phyloP scores from a whole-genome alignment of 2,797 vertebrate genomes.

The Antennarius maculatus region DNA sequence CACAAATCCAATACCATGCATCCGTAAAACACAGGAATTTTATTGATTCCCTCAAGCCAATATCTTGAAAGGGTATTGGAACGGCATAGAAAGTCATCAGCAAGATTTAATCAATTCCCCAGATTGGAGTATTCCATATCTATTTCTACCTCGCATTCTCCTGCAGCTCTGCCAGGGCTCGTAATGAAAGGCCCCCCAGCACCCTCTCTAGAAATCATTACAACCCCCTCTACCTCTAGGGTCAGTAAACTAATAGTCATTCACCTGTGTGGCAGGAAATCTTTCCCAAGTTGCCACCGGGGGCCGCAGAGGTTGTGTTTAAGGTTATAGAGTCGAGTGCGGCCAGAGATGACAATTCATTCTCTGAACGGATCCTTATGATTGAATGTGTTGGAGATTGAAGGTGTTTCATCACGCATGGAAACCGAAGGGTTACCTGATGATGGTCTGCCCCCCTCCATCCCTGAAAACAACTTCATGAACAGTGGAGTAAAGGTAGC shows the following conservation, averaged over 20 bases:
- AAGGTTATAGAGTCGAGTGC: slow-evolving; percentile 72
- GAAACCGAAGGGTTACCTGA: slow-evolving; percentile 24
- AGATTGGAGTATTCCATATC: slow-evolving; percentile 61
- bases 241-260: slow-evolving; percentile 83
- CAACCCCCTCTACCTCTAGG: slow-evolving; percentile 72
- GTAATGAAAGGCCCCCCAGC: slow-evolving; percentile 74
- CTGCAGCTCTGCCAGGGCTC: slow-evolving; percentile 45
- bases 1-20: background rate
- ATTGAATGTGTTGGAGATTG: slow-evolving; percentile 41
- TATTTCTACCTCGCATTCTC: slow-evolving; percentile 54
- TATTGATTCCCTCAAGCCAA: slow-evolving; percentile 52
- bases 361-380: slow-evolving; percentile 45
- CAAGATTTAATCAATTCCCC: slow-evolving; percentile 64
- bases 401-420: slow-evolving; percentile 48
- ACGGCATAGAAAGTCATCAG: slow-evolving; percentile 54
- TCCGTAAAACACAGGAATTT: slow-evolving; percentile 24
- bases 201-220: slow-evolving; percentile 78
- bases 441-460: slow-evolving; percentile 38
- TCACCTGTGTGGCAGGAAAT: slow-evolving; percentile 85
- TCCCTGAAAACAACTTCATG: slow-evolving; percentile 31
- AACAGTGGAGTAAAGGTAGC: slow-evolving; percentile 20
- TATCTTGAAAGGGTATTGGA: slow-evolving; percentile 50
- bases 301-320: slow-evolving; percentile 73
- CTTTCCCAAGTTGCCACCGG: slow-evolving; percentile 76
- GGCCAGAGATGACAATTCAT: slow-evolving; percentile 64